phyloP scores from a whole-genome alignment of 1,140 invertebrate species.

The Drosophila quadrilineata region DNA sequence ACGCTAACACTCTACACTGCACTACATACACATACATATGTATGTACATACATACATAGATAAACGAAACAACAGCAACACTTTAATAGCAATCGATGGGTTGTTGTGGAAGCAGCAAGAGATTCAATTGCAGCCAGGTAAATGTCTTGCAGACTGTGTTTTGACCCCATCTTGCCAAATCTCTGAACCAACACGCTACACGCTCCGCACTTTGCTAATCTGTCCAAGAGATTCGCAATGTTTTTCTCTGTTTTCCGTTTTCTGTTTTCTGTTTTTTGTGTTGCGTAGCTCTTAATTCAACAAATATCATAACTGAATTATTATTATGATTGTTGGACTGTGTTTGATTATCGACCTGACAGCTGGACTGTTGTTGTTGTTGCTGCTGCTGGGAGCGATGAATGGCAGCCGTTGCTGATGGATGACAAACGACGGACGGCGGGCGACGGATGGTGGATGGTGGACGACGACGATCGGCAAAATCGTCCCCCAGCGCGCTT shows the following conservation, averaged over 20 bases:
- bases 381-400: too few relatives aligned
- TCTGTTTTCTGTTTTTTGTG: too few relatives aligned
- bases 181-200: too few relatives aligned
- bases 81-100: constrained; percentile 9
- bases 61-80: constrained; percentile 3
- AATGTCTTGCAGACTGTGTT: constrained; percentile 28
- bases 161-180: too few relatives aligned
- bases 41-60: too few relatives aligned
- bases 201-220: too few relatives aligned
- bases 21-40: constrained; percentile 14
- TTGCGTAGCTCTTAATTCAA: constrained; percentile 47
- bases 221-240: constrained; percentile 46
- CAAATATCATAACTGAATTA: constrained; percentile 41
- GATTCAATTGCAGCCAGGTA: constrained; percentile 18
- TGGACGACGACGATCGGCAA: constrained; percentile 12
- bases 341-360: too few relatives aligned
- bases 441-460: background rate
- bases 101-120: too few relatives aligned
- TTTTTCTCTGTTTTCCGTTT: constrained; percentile 33
- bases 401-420: too few relatives aligned
- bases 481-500: constrained; percentile 8
- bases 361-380: too few relatives aligned
- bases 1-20: constrained; percentile 16
- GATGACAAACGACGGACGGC: background rate
- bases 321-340: constrained; percentile 25